These are phyloP conservation scores for Neolamprologus longior DNA, from an alignment of 2,113 vertebrate genomes.

Conservation along the genomic window DNA sequence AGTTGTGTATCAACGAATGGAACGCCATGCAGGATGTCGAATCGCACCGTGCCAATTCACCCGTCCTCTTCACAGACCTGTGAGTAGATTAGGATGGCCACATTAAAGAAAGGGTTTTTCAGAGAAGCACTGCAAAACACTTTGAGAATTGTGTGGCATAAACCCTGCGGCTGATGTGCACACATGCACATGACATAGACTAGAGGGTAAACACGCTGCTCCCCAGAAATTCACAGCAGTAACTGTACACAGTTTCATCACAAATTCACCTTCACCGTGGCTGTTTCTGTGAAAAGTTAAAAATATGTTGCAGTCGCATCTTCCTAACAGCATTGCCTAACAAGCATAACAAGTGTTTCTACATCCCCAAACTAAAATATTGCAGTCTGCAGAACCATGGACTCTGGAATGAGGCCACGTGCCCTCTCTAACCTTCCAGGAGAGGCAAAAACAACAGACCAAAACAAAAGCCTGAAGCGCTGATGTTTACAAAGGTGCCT, in stretches of 20 bases:
- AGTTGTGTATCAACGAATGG: conserved; percentile 94
- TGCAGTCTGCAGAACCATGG: not conserved
- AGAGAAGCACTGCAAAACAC: not conserved
- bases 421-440: not conserved
- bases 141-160: not conserved
- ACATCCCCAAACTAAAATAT: not conserved
- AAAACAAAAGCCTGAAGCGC: not conserved
- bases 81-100: conserved; percentile 67
- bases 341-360: not conserved
- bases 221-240: not conserved
- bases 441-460: not conserved
- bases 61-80: conserved; percentile 91
- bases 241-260: not conserved
- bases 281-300: not conserved
- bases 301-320: not conserved
- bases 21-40: conserved; percentile 97
- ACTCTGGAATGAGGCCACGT: not conserved
- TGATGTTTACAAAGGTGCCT: not conserved
- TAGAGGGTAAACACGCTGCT: not conserved
- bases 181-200: not conserved
- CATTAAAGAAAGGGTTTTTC: not conserved
- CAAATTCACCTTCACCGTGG: not conserved
- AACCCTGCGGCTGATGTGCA: not conserved
- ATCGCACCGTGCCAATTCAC: conserved; percentile 91
- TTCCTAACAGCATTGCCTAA: not conserved